These are phyloP conservation scores for Cynodonichthys magdalenae DNA, from an alignment of 2,797 vertebrate species.

Conservation along the genomic window DNA sequence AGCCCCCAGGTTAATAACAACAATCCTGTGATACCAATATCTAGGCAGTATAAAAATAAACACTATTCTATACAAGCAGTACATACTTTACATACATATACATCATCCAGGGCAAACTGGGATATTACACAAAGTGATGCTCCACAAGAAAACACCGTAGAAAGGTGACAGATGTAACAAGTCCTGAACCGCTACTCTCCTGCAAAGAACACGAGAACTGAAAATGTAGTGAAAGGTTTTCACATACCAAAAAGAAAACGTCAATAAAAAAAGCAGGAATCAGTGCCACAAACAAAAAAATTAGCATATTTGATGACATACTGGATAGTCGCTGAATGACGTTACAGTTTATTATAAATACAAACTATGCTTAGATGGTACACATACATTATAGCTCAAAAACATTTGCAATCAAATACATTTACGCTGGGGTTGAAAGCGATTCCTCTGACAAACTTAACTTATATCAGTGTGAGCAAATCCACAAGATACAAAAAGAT, in stretches of 20 bases:
- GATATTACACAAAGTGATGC: conserved; percentile 15
- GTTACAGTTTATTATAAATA: conserved; percentile 51
- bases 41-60: conserved; percentile 73
- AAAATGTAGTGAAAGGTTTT: conserved; percentile 15
- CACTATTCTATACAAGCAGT: conserved; percentile 71
- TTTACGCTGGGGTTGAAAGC: conserved; percentile 3
- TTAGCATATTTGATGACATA: conserved; percentile 34
- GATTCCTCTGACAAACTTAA: conserved; percentile 10
- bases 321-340: conserved; percentile 40
- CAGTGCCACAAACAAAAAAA: conserved; percentile 55
- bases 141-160: conserved; percentile 22
- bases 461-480: neutral
- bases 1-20: conserved; percentile 48
- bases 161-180: conserved; percentile 12
- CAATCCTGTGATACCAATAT: conserved; percentile 60
- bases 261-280: conserved; percentile 2
- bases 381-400: conserved; percentile 46
- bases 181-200: neutral
- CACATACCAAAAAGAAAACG: neutral
- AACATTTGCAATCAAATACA: neutral
- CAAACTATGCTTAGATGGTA: conserved; percentile 41
- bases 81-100: conserved; percentile 52
- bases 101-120: conserved; percentile 23
- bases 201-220: conserved; percentile 11
- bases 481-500: neutral